These are phyloP conservation scores for Mechanitis messenoides DNA, from an alignment of 2,888 invertebrate species.

Conservation along the genomic window DNA sequence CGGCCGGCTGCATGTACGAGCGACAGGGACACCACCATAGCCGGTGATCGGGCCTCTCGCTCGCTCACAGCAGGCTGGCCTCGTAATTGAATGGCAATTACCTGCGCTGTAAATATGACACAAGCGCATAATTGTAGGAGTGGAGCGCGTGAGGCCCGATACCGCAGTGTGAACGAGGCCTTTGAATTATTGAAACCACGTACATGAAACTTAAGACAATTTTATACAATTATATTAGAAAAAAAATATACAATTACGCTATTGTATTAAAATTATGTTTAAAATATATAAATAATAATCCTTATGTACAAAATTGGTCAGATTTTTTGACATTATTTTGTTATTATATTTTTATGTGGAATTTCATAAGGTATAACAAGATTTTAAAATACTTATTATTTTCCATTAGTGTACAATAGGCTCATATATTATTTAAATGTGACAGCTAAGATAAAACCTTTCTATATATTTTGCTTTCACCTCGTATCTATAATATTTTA, in stretches of 20 bases:
- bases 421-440: too few relatives aligned
- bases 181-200: conserved; percentile 64
- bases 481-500: too few relatives aligned
- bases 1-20: conserved; percentile 58
- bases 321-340: too few relatives aligned
- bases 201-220: conserved; percentile 33
- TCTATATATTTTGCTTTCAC: too few relatives aligned
- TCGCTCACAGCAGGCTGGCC: conserved; percentile 59
- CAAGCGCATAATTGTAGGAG: conserved; percentile 76
- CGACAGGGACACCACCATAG: conserved; percentile 40
- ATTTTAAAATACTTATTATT: too few relatives aligned
- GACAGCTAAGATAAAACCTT: too few relatives aligned
- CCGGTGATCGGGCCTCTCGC: conserved; percentile 41
- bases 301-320: too few relatives aligned
- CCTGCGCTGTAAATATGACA: conserved; percentile 78
- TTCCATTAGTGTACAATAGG: too few relatives aligned
- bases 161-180: conserved; percentile 59
- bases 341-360: too few relatives aligned
- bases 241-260: not conserved
- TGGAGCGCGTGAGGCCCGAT: conserved; percentile 64
- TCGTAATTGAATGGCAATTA: conserved; percentile 77
- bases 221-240: conserved; percentile 17
- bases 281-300: too few relatives aligned
- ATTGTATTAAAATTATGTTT: too few relatives aligned
- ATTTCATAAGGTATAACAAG: too few relatives aligned